Evolutionary conservation across 2,888 invertebrate genomes (phyloP).

Genomic region (Tridacna gigas): DNA sequence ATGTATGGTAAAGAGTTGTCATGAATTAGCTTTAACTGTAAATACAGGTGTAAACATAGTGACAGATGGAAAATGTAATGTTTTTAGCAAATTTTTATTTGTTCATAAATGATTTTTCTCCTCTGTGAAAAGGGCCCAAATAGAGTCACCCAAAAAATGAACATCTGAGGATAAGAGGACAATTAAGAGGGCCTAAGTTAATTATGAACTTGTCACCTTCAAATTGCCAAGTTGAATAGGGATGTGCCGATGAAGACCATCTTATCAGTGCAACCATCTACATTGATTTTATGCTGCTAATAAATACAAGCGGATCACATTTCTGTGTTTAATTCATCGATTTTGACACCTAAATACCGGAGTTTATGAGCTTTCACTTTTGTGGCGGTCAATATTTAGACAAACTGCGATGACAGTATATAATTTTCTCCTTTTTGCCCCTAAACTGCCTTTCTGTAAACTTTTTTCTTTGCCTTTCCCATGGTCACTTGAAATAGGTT

Average conservation of each 20-base stretch:
- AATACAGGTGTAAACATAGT: too few relatives aligned
- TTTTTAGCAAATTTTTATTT: too few relatives aligned
- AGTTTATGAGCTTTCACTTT: slow-evolving; percentile 65
- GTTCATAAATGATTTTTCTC: too few relatives aligned
- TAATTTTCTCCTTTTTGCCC: slow-evolving; percentile 64
- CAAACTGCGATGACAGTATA: slow-evolving; percentile 59
- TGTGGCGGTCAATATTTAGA: slow-evolving; percentile 51
- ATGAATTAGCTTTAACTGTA: too few relatives aligned
- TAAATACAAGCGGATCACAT: slow-evolving; percentile 38
- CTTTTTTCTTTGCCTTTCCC: slow-evolving; percentile 55
- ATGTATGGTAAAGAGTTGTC: too few relatives aligned
- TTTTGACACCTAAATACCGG: slow-evolving; percentile 63
- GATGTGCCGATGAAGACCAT: slow-evolving; percentile 9
- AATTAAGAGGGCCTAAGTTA: not conserved
- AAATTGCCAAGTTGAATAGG: not conserved
- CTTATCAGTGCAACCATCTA: slow-evolving; percentile 60
- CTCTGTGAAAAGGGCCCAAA: too few relatives aligned
- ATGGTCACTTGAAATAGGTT: slow-evolving; percentile 43
- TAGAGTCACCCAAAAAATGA: too few relatives aligned
- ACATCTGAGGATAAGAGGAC: not conserved
- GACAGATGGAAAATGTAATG: too few relatives aligned
- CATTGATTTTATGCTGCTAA: slow-evolving; percentile 51
- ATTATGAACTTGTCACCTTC: not conserved
- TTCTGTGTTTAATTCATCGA: slow-evolving; percentile 64
- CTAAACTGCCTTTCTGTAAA: slow-evolving; percentile 11